Evolutionary conservation across 2,113 vertebrate genomes (phyloP).

Genomic region (Maccullochella peelii): DNA sequence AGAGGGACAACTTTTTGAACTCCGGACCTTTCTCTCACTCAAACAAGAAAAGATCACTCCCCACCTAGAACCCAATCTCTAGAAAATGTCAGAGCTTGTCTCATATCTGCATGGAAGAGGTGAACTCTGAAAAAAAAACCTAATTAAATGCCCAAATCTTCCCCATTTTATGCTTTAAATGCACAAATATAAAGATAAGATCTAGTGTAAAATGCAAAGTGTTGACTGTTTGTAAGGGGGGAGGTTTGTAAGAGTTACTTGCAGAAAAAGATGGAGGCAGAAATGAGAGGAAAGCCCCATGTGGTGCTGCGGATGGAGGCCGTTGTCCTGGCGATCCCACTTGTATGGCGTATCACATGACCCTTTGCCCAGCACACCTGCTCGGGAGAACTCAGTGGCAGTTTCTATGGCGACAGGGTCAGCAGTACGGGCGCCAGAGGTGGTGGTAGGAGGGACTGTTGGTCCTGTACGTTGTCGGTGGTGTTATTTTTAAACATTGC

Average conservation of each 20-base stretch:
- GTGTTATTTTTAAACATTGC: constrained; percentile 84
- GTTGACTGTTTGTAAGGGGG: constrained; percentile 3
- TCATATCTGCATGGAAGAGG: constrained; percentile 28
- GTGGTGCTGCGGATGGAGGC: constrained; percentile 72
- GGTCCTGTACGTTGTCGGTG: constrained; percentile 63
- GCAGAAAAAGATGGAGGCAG: constrained; percentile 31
- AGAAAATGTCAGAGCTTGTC: constrained; percentile 47
- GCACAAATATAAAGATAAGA: constrained; percentile 18
- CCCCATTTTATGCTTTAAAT: constrained; percentile 38
- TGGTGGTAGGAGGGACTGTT: constrained; percentile 76
- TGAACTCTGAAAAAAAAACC: not conserved
- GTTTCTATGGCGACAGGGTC: constrained; percentile 88
- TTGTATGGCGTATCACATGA: constrained; percentile 83
- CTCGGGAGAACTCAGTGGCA: constrained; percentile 82
- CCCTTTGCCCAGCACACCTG: constrained; percentile 86
- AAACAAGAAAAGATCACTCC: constrained; percentile 40
- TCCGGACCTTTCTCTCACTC: constrained; percentile 42
- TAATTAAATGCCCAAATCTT: constrained; percentile 48
- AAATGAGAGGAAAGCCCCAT: constrained; percentile 64
- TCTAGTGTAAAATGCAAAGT: constrained; percentile 31
- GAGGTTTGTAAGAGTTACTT: constrained; percentile 19
- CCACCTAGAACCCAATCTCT: constrained; percentile 39
- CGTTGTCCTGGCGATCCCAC: constrained; percentile 81
- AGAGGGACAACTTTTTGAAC: constrained; percentile 74
- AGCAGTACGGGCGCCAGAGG: constrained; percentile 79